phyloP scores from a whole-genome alignment of 2,113 vertebrate species.

The Isurus oxyrinchus region DNA sequence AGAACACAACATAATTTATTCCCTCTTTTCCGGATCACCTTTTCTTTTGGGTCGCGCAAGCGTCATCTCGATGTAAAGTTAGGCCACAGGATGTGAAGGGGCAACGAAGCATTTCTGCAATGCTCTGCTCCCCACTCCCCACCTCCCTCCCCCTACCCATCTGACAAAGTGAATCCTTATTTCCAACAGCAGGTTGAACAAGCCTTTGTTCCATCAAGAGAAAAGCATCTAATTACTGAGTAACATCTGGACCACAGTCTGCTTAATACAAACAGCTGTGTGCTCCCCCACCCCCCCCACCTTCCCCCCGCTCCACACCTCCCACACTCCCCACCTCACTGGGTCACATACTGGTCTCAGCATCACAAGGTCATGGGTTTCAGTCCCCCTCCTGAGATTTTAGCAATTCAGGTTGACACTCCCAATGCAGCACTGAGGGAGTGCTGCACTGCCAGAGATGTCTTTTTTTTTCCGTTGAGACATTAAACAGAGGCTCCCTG shows the following conservation, averaged over 20 bases:
- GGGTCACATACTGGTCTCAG: background rate
- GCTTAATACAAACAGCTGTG: background rate
- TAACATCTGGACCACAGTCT: background rate
- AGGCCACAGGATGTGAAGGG: background rate
- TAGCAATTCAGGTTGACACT: background rate
- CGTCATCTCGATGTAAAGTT: background rate
- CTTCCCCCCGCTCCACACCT: background rate
- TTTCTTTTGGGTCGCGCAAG: background rate
- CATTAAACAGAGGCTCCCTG: background rate
- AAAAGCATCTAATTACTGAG: background rate
- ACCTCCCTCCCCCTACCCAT: background rate
- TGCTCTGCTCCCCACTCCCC: background rate
- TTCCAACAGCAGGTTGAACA: background rate
- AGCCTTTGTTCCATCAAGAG: background rate
- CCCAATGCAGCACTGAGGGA: background rate
- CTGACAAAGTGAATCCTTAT: background rate
- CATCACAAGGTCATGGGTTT: background rate
- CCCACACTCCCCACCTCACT: background rate
- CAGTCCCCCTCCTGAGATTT: background rate
- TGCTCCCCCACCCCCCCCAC: background rate
- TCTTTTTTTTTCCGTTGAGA: background rate
- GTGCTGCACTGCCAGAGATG: background rate
- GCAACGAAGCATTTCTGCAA: background rate
- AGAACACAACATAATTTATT: conserved; percentile 49
- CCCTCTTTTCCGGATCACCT: conserved; percentile 39